A percentile compares a stretch with the other conserved stretches of the same genome.
These are phyloP conservation scores for Diarsia rubi DNA, from an alignment of 2,888 invertebrate genomes.

Conservation along the genomic window DNA sequence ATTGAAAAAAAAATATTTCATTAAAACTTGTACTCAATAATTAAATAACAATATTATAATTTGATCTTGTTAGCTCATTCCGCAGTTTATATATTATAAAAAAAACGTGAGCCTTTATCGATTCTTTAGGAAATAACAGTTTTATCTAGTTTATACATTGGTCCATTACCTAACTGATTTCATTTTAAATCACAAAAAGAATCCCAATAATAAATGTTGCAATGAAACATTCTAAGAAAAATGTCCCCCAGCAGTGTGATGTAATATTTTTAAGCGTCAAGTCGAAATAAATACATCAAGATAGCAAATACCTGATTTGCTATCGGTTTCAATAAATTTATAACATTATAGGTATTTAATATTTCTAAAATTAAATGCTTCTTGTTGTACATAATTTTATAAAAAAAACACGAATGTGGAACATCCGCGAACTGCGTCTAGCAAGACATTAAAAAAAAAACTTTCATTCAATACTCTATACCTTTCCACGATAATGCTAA, in stretches of 20 bases:
- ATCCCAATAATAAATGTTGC: constrained; percentile 71
- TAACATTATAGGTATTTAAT: constrained; percentile 87
- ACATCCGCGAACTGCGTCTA: constrained; percentile 72
- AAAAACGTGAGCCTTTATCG: constrained; percentile 83
- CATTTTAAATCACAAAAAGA: constrained; percentile 73
- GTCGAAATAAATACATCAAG: constrained; percentile 85
- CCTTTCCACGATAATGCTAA: constrained; percentile 86
- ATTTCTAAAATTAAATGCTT: constrained; percentile 91
- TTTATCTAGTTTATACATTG: constrained; percentile 83
- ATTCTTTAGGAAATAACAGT: constrained; percentile 80
- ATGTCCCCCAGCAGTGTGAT: constrained; percentile 85
- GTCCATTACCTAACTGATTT: constrained; percentile 84
- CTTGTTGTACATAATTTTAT: constrained; percentile 88
- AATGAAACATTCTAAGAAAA: constrained; percentile 77
- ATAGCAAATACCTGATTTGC: constrained; percentile 80
- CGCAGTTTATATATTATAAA: constrained; percentile 78
- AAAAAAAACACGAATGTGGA: constrained; percentile 70
- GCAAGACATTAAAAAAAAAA: constrained; percentile 77
- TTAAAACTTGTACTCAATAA: constrained; percentile 91
- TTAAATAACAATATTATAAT: constrained; percentile 91
- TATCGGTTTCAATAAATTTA: constrained; percentile 81
- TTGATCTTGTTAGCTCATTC: constrained; percentile 88
- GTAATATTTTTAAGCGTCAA: constrained; percentile 85
- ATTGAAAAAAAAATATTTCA: constrained; percentile 88
- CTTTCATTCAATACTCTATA: constrained; percentile 78